These are phyloP conservation scores for Semicossyphus pulcher DNA, from an alignment of 2,113 vertebrate genomes.

Conservation along the genomic window DNA sequence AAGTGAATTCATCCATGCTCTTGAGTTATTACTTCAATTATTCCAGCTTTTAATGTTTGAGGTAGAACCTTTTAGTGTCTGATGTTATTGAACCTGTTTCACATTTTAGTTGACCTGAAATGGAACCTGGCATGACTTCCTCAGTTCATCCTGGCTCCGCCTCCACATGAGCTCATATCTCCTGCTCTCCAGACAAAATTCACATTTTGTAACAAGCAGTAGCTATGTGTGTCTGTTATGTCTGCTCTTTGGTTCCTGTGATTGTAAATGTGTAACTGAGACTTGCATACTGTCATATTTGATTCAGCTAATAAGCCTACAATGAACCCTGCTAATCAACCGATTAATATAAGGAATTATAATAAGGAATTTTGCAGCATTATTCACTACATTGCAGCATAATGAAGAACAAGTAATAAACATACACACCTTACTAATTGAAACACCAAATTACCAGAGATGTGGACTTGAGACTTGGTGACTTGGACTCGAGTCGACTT, in stretches of 20 bases:
- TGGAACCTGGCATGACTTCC: not conserved
- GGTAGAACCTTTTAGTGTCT: not conserved
- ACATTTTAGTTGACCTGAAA: slow-evolving; percentile 12
- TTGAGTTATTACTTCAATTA: too few relatives aligned
- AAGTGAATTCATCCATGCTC: too few relatives aligned
- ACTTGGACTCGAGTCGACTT: too few relatives aligned
- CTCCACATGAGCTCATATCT: slow-evolving; percentile 1
- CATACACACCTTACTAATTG: not conserved
- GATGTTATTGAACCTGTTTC: not conserved
- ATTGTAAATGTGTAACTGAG: not conserved
- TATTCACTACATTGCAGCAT: not conserved
- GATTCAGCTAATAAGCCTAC: not conserved
- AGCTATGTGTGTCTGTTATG: not conserved
- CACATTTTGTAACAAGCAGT: slow-evolving; percentile 24
- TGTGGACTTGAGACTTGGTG: too few relatives aligned
- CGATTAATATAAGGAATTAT: too few relatives aligned
- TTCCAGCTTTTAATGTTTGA: not conserved
- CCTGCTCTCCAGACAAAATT: not conserved
- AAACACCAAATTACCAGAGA: too few relatives aligned
- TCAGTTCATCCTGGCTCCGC: slow-evolving; percentile 7
- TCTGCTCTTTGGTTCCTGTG: slow-evolving; percentile 16
- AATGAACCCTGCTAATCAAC: too few relatives aligned
- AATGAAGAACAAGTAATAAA: not conserved
- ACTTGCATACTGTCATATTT: not conserved
- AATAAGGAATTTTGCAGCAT: not conserved